phyloP scores from a whole-genome alignment of 2,797 vertebrate genomes.

The Hipposideros larvatus region DNA sequence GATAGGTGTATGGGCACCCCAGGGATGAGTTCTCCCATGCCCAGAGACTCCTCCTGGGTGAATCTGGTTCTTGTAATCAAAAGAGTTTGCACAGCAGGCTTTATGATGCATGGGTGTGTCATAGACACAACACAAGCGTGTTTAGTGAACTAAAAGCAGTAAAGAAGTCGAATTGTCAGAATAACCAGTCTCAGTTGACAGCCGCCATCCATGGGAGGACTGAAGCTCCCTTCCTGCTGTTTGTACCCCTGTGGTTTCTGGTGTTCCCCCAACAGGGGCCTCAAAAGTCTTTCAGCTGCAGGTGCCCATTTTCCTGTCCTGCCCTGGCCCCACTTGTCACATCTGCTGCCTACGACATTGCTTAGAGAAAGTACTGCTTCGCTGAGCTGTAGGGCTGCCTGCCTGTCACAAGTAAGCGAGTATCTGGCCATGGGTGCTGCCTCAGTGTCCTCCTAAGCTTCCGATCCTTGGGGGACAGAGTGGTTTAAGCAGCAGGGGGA shows the following conservation, averaged over 20 bases:
- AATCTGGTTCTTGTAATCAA: neutral
- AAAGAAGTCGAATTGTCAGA: neutral
- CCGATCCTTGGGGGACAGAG: neutral
- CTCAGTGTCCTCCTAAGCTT: neutral
- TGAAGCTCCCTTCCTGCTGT: neutral
- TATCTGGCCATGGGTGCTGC: neutral
- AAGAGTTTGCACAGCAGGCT: neutral
- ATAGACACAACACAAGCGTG: neutral
- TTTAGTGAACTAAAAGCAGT: neutral
- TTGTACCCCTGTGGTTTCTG: neutral
- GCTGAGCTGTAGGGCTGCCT: no score
- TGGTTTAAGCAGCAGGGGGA: neutral
- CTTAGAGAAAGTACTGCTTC: neutral
- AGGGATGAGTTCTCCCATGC: neutral
- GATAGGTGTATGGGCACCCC: no score
- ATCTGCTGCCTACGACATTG: neutral
- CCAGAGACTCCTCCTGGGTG: neutral
- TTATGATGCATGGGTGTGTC: neutral
- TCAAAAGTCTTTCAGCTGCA: neutral
- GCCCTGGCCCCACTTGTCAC: neutral
- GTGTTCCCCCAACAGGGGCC: neutral
- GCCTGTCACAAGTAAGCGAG: no score
- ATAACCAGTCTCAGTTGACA: neutral
- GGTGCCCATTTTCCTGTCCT: no score
- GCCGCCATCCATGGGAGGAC: neutral